Evolutionary conservation across 2,113 vertebrate genomes (phyloP), one percentile per base, ranked within the genome.

Genomic region (Pavo muticus): DNA sequence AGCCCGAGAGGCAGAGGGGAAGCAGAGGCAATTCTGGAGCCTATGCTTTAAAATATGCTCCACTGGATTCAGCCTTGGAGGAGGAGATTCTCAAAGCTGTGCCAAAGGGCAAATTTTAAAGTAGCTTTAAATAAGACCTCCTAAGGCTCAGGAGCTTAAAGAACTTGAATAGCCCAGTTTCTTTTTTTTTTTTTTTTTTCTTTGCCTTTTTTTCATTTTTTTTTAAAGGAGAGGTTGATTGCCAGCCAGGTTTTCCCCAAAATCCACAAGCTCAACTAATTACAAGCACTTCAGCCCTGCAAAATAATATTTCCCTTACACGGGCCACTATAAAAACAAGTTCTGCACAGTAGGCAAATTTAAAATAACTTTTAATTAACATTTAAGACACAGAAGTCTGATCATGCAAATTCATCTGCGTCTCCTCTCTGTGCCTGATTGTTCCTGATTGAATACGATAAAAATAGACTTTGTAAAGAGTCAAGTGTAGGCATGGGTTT

Each of bases 371-470:
- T 96, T 91, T 97, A 97, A 96, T 97, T 95, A 97, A 97, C 95
- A 85, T 95, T 94, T 96, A 83, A 96, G 97, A 95, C 96, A 91
- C 70, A 95, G 97, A 97, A 96, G 93, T 79, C 42, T 90, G 96
- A 94, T 96, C 96, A 84, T 85, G 93, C 85, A 91, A 96, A 97
- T 96, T 95, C 76, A 94, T 89, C 88, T 86, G 87, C 83, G 72
- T 95, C 92, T 90, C 95, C 91, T 95, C 92, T 96, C 89, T 76
- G 82, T 10, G 92, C 89, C 96, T 97, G 97, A 97, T 96, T 96
- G 97, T 96, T 97, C 97, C 90, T 98, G 97, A 98, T 97, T 97
- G 96, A 97, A 94, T 91, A 84, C 0, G 93, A 96, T 94, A 96
- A 97, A 97, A 97, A 97, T 95, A 97, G 97, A 96, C 65, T 65